Evolutionary conservation across 2,113 vertebrate genomes (phyloP), one percentile per base, ranked within the genome.

Genomic region (Trematomus loennbergii): DNA sequence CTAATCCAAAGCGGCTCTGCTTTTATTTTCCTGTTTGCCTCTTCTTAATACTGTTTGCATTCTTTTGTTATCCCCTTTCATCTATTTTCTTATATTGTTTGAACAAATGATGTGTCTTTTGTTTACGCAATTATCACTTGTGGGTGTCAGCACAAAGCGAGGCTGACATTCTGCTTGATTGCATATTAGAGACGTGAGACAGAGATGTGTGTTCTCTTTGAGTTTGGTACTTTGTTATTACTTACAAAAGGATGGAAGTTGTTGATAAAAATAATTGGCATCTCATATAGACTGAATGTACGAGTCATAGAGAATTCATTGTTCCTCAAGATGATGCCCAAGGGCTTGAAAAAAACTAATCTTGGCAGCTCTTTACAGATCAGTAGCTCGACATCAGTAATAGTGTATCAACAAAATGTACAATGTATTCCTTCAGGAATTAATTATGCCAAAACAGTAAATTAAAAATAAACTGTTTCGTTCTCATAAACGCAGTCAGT

Each of bases 111-210:
- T 33, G 55, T 49, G 5, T n/a, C 25, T 85, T 82, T 90, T 88
- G 89, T 91, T 90, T 79, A 82, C 83, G 75, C 84, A 83, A 88
- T 90, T 79, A 85, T 84, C 83, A 83, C 45, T 75, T 71, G 76
- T 54, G 72, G 72, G 43, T 86, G 85, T 89, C 84, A 69, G 76
- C 85, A 75, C 82, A 90, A 88, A 89, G 80, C 88, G 63, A 83
- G 49, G 76, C 71, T 92, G 91, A 89, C 89, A 86, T 83, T 84
- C 72, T 60, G 76, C 82, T 84, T 92, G 88, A 93, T 93, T 92
- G 85, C 80, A 77, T 90, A 81, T 91, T 82, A 83, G 53, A n/a
- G 71, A 67, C 12, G 62, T 54, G 43, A 82, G 69, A 84, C 45
- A 70, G 36, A 82, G 83, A 86, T 29, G 68, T 43, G 58, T 54